Conservation (phyloP, 2,113 vertebrate genomes). For the Corythaeola cristata region DNA sequence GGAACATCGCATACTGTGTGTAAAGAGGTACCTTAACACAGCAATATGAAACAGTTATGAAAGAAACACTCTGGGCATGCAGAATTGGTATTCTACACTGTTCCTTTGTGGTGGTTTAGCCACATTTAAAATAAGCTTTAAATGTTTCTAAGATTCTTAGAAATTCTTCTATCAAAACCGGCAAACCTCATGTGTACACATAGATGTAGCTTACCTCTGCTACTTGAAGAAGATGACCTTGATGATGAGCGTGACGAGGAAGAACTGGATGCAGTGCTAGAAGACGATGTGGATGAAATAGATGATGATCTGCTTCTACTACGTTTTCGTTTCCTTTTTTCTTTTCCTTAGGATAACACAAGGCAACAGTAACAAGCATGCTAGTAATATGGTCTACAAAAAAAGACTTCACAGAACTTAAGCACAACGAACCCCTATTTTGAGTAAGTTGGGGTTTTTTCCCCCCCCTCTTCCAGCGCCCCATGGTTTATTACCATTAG, state of each 20-base stretch:
- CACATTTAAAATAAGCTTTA: not conserved
- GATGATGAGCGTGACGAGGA: constrained; percentile 64
- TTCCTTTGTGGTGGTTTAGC: not conserved
- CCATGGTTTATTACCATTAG: no score
- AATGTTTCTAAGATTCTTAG: not conserved
- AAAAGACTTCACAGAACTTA: not conserved
- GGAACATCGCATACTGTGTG: not conserved
- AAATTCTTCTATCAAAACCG: not conserved
- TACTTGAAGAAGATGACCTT: constrained; percentile 74
- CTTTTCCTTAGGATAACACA: constrained; percentile 69
- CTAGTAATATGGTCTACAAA: not conserved
- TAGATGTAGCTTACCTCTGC: constrained; percentile 72
- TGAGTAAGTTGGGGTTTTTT: not conserved
- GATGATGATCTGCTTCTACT: constrained; percentile 86
- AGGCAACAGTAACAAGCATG: not conserved
- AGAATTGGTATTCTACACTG: not conserved
- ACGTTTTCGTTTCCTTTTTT: constrained; percentile 81
- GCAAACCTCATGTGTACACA: fast-evolving
- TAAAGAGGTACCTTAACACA: not conserved
- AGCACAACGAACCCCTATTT: fast-evolving
- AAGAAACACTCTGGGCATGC: not conserved
- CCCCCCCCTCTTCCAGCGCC: fast-evolving
- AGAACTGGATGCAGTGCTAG: constrained; percentile 61
- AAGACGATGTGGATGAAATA: constrained; percentile 75
- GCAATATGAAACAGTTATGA: not conserved